Percentiles rank a stretch among this genome's conserved stretches.
Evolutionary conservation across 2,797 vertebrate species (phyloP).

Genomic region (Enteromius treurensis): DNA sequence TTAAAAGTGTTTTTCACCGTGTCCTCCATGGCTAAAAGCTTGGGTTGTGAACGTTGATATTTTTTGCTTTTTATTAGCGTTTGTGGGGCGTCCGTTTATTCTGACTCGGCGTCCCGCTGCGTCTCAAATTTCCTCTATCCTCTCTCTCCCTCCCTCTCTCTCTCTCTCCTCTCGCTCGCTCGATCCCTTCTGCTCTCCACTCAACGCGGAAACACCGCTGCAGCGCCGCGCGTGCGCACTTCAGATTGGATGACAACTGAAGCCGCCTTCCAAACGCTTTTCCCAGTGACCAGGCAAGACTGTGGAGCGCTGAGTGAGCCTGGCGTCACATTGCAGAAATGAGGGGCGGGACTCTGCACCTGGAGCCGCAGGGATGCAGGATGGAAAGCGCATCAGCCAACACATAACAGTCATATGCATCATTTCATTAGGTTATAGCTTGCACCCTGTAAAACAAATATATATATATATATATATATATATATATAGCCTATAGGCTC

Average conservation of each 20-base stretch:
- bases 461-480: neutral
- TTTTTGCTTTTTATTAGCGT: conserved; percentile 46
- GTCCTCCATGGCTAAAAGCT: conserved; percentile 73
- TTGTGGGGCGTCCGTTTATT: conserved; percentile 64
- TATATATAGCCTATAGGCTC: too few relatives aligned
- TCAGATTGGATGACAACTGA: conserved; percentile 47
- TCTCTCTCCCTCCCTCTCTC: conserved; percentile 55
- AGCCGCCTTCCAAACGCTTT: conserved; percentile 19
- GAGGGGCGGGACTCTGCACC: conserved; percentile 72
- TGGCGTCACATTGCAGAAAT: conserved; percentile 43
- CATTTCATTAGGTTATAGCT: neutral
- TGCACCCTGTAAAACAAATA: neutral
- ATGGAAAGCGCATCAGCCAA: conserved; percentile 36
- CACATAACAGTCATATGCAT: neutral
- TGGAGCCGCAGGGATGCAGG: conserved; percentile 65
- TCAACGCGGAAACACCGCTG: conserved; percentile 63
- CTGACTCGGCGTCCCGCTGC: conserved; percentile 73
- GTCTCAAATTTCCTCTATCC: conserved; percentile 60
- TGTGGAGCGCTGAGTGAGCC: conserved; percentile 28
- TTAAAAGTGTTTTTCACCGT: conserved; percentile 68
- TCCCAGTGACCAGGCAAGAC: conserved; percentile 43
- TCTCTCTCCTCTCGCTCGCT: conserved; percentile 49
- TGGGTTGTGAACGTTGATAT: conserved; percentile 35
- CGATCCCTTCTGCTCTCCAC: conserved; percentile 25
- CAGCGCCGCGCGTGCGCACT: conserved; percentile 70